Evolutionary conservation across 2,113 vertebrate species (phyloP), one percentile per base, ranked within the genome.

Genomic region (Platysteira castanea): DNA sequence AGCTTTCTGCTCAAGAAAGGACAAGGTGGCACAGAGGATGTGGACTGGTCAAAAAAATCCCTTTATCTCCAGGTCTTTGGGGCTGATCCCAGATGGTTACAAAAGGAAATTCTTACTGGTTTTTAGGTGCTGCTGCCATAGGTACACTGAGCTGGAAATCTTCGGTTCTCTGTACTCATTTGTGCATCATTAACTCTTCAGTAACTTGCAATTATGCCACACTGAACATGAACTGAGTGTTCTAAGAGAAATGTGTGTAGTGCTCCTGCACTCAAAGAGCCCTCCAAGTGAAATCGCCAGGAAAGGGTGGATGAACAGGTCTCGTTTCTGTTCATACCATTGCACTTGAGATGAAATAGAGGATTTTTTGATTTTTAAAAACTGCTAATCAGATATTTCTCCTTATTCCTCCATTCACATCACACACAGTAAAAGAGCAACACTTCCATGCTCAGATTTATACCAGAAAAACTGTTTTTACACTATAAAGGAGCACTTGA

Each of bases 331-430:
- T 9, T 64, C 50, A 35, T 28, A 7, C 8, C 31, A 13, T 7
- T 49, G 76, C 28, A 30, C 33, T 70, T 16, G 6, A 2, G 3
- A 18, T 27, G 37, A 85, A 90, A 74, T 0, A 37, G 22, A 61
- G 31, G 24, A 47, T 27, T 67, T 85, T 1, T 28, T 22, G 14
- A 9, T 42, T 69, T 23, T 19, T 54, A 39, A 59, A 13, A 21
- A 13, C 7, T 44, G 8, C 11, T 26, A 4, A 18, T n/a, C 13
- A 19, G 44, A 11, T 37, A 8, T 65, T 77, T 82, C 42, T 82
- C 21, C 21, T 17, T 10, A 8, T 60, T 65, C 14, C 46, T 1
- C 1, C 1, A 1, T 65, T 73, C 35, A 39, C 15, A 23, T 8
- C 64, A 39, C 4, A 5, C 18, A 26, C 11, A 35, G 53, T 5